These are phyloP conservation scores for Rhinichthys osculus DNA, from an alignment of 2,797 vertebrate species.

Conservation along the genomic window DNA sequence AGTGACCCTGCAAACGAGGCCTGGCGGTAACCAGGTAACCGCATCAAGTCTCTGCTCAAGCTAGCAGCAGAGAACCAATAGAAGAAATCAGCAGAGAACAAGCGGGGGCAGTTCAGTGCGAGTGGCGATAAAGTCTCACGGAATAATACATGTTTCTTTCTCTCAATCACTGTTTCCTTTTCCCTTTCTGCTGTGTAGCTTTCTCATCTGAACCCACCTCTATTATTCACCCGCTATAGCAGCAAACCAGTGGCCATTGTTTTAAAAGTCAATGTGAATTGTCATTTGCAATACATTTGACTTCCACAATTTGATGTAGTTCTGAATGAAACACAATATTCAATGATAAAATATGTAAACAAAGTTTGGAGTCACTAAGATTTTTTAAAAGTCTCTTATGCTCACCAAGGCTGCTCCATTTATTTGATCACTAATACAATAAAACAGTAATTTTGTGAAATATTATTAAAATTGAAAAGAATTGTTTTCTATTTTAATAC, in stretches of 20 bases:
- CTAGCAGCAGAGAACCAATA: slow-evolving; percentile 35
- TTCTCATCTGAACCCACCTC: slow-evolving; percentile 71
- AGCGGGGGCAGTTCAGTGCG: slow-evolving; percentile 20
- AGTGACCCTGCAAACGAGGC: slow-evolving; percentile 63
- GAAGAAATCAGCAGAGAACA: slow-evolving; percentile 26
- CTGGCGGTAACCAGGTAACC: slow-evolving; percentile 61
- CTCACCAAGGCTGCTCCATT: background rate
- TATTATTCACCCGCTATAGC: slow-evolving; percentile 81
- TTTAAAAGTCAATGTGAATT: background rate
- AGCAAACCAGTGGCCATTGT: slow-evolving; percentile 27
- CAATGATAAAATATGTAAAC: background rate
- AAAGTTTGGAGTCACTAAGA: background rate
- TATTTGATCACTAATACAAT: background rate
- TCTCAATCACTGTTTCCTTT: slow-evolving; percentile 14
- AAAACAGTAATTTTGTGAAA: background rate
- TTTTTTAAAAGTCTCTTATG: background rate
- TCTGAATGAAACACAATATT: background rate
- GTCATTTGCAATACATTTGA: background rate
- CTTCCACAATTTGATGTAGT: background rate
- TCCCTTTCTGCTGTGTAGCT: slow-evolving; percentile 24
- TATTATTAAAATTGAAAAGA: background rate
- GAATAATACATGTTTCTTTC: slow-evolving; percentile 31
- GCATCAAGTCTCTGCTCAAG: slow-evolving; percentile 57
- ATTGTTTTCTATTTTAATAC: background rate
- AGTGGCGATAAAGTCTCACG: slow-evolving; percentile 40